Evolutionary conservation across 2,797 vertebrate species (phyloP), one percentile per base, ranked within the genome.

Genomic region (Acrossocheilus wenchowensis): DNA sequence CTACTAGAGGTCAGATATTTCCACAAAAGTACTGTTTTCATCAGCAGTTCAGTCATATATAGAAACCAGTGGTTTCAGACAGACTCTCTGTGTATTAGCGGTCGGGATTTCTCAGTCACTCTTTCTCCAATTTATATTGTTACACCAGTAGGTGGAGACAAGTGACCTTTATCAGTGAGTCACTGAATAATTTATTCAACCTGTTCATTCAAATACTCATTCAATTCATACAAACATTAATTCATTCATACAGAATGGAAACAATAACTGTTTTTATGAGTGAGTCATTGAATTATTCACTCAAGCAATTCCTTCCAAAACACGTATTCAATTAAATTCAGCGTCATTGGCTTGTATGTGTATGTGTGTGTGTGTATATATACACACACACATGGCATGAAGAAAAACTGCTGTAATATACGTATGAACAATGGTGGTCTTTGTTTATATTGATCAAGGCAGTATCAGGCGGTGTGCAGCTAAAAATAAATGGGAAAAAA

Each of bases 1-100:
- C 92, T 98, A 57, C 93, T 99, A 73, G 97, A 99, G 96, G 98
- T 99, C 91, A 96, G 92, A 34, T n/a, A 11, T 43, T 62, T 43
- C 39, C n/a, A 43, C n/a, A 19, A 34, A 0, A 21, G 26, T 41
- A 39, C 30, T 75, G 41, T 41, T 45, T 68, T n/a, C 64, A 39
- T 64, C 17, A 52, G 15, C 34, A 62, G 6, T 72, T 34, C 15
- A 72, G 45, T 82, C 41, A 50, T 50, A n/a, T 36, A 36, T 15
- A n/a, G 34, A 78, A 39, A 60, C 23, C 34, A 60, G 75, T 2
- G 52, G 11, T 23, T 78, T 78, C 34, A 6, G 54, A 78, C 21
- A 43, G n/a, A 30, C 54, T 62, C 23, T 62, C 12, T 78, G 6
- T 41, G 36, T 45, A 11, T 75, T 34, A 21, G 48, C 34, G 26